Evolutionary conservation across 2,797 vertebrate species (phyloP).

Genomic region (Tangara arthus): DNA sequence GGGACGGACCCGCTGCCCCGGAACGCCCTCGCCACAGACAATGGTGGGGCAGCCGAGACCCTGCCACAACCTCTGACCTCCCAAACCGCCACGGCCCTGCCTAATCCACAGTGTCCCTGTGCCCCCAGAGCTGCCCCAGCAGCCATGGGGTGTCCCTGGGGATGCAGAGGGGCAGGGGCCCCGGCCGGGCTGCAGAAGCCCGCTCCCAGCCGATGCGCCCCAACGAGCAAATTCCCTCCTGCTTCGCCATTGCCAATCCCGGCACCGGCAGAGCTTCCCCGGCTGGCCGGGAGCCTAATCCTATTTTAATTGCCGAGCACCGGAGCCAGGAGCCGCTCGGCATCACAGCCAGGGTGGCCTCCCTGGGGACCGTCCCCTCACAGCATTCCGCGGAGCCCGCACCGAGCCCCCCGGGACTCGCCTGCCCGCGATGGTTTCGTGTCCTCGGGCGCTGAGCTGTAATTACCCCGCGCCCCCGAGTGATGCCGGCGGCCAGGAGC

Average conservation of each 20-base stretch:
- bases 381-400: neutral
- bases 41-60: constrained; percentile 17
- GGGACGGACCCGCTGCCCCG: neutral
- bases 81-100: neutral
- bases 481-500: neutral
- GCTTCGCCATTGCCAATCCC: neutral
- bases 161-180: fast-evolving
- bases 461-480: neutral
- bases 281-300: constrained; percentile 71
- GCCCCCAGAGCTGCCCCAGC: neutral
- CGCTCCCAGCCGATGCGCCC: neutral
- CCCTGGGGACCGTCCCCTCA: neutral
- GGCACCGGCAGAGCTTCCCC: neutral
- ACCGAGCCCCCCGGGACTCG: fast-evolving
- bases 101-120: neutral
- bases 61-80: constrained; percentile 70
- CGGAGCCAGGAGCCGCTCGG: neutral
- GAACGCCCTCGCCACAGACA: constrained; percentile 43
- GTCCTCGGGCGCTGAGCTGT: neutral
- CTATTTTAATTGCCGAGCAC: constrained; percentile 75
- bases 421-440: neutral
- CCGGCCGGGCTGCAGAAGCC: neutral
- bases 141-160: neutral
- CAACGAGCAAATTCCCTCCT: neutral
- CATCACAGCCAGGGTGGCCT: neutral